Base-by-base conservation (phyloP, 2,113 vertebrate species). In the Abramis brama region DNA sequence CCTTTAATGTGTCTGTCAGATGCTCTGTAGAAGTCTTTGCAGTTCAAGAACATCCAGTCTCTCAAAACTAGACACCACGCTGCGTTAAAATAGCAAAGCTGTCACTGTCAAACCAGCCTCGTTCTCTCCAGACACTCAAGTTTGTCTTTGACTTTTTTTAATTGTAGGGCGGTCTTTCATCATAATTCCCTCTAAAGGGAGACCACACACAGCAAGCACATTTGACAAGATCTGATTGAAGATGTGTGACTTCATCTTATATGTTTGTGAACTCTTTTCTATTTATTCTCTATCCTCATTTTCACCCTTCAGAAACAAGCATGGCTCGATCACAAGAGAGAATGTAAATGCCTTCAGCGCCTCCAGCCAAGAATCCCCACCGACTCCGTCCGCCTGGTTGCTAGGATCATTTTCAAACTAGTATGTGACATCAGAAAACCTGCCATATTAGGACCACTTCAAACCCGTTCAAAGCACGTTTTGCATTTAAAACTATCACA, bases 361-460 rank as follows among this genome's bases (percentile, higher is more conserved):
- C 79, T 96, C 9, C 59, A 94, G 12, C 97, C 97, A 3, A 95
- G 95, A 87, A 90, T 96, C 89, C 97, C 97, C 81, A 96, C 96
- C 11, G 97, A 99, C 89, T 97, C 97, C 0, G 96, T 99, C 62
- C 95, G 97, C 36, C 96, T 99, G 87, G 94, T 96, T 45, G 97
- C 96, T 1, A 96, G 95, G 89, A 95, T 97, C 89, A 93, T 98
- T 92, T 96, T 97, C 92, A 96, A 94, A 86, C 89, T 97, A 91
- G 98, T 99, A 94, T 93, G 95, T 94, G 55, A 30, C 1, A 11
- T 23, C 55, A 27, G 23, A 66, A 33, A 36, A 23, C 45, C 45
- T 68, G 15, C 36, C 8, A 13, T n/a, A 43, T 70, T 3, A 21
- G 30, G 33, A 36, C 4, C 10, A 39, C 7, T 59, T 79, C 33